Evolutionary conservation across 2,888 invertebrate species (phyloP).

Genomic region (Eucera pruinosa): DNA sequence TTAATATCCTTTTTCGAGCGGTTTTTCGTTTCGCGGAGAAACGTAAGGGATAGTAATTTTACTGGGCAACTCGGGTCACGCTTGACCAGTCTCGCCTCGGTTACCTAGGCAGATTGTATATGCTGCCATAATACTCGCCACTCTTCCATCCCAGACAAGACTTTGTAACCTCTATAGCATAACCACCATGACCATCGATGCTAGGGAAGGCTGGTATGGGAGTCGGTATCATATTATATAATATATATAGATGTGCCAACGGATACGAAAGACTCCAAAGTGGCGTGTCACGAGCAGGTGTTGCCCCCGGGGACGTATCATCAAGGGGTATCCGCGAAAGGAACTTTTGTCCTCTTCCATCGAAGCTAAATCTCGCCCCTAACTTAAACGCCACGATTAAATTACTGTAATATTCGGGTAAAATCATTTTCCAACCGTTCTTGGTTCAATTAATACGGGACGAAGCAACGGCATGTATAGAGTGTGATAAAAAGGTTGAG

Average conservation of each 20-base stretch:
- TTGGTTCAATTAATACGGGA: constrained; percentile 1
- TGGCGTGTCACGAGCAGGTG: constrained; percentile 73
- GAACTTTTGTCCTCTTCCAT: constrained; percentile 46
- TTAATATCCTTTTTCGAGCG: constrained; percentile 27
- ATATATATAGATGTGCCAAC: constrained; percentile 57
- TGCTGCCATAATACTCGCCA: constrained; percentile 57
- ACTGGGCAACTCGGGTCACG: constrained; percentile 37
- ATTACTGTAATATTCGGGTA: background rate
- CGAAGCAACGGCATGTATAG: background rate
- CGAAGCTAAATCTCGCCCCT: background rate
- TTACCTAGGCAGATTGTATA: constrained; percentile 58
- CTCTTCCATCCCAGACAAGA: constrained; percentile 65
- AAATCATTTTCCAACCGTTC: constrained; percentile 7
- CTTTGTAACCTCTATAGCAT: constrained; percentile 69
- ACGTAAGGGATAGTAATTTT: constrained; percentile 41
- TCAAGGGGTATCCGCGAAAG: constrained; percentile 58
- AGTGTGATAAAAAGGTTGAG: too few relatives aligned
- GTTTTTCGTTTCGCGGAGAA: constrained; percentile 7
- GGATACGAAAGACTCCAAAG: constrained; percentile 51
- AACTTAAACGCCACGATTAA: constrained; percentile 9
- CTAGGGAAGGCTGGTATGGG: constrained; percentile 43
- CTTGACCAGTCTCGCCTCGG: constrained; percentile 37
- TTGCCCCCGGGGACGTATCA: constrained; percentile 69
- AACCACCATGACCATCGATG: constrained; percentile 63
- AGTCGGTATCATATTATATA: constrained; percentile 67